Base-by-base conservation (phyloP, 2,113 vertebrate genomes). In the Eolophus roseicapilla region DNA sequence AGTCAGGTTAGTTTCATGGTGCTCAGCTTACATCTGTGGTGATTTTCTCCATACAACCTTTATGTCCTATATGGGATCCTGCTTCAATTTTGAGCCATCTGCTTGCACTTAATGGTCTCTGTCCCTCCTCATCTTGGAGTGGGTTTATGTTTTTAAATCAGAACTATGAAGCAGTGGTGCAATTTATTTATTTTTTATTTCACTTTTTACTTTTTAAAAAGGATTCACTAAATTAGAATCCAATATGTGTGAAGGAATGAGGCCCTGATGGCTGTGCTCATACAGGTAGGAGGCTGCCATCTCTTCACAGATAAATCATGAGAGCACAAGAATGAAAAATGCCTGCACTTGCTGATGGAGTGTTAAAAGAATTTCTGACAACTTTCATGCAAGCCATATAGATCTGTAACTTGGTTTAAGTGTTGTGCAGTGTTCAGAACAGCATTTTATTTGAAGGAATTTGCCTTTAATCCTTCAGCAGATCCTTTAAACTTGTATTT, bases 291-390 rank as follows among this genome's bases (percentile, higher is more conserved):
- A 27, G 24, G 10, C 77, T 90, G 77, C 52, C 37, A 2, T 16
- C 55, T 23, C 11, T 1, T 0, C 57, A 2, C 27, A 15, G 28
- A 8, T 14, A 35, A 8, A 3, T n/a, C 7, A 4, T 0, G 6
- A 68, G 59, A 31, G 15, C 50, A 1, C 0, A 2, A 11, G n/a
- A 55, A 55, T 31, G 59, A 6, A 33, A 39, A 52, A 43, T 4
- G 16, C 46, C 12, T 33, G 23, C 16, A 3, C 31, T 71, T 31
- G 8, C 44, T 64, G 29, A 2, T 14, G 67, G n/a, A 52, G n/a
- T 9, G 69, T 24, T 14, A 21, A 67, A 74, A 35, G 17, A 27
- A 62, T 46, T 74, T 52, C 43, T 43, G 9, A 6, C 13, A 70
- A 73, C 49, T 23, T n/a, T 8, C 3, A 2, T 39, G 31, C 6